Base-by-base conservation (phyloP, 2,888 invertebrate species). In the Cryptocephalus moraei region DNA sequence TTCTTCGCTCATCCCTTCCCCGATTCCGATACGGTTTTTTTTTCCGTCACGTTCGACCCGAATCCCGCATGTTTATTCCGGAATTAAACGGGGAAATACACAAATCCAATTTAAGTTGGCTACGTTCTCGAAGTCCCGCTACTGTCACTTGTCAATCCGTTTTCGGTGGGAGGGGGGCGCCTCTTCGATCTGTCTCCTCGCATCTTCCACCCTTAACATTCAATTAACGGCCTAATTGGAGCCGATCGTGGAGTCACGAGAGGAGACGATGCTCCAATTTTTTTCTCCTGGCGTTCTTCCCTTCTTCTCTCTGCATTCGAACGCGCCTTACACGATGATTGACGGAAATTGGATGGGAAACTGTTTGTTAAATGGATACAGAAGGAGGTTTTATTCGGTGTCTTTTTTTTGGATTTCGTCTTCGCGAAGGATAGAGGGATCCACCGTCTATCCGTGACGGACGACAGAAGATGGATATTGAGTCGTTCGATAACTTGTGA, bases 61-160 rank as follows among this genome's bases (percentile, higher is more conserved):
- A 36, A 12, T 36, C n/a, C 31, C 6, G 32, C 32, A 32, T 49
- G 45, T 43, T 45, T 45, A 39, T 45, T 45, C 38, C 49, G 40
- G 42, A 49, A 49, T 49, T 50, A 50, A 50, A 47, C 49, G 45
- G 32, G 47, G 50, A 65, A 62, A 66, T 31, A 42, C 61, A 63
- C 64, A 66, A 64, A 65, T 62, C 63, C 62, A 64, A 66, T 65
- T 61, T 61, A 59, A 61, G 60, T 58, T 57, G 58, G 58, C 59
- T 53, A 49, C 55, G 49, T 52, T 48, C 50, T 46, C 22, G 50
- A 49, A 52, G 52, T 53, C 55, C 54, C 57, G 57, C 59, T 56
- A 56, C 58, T 61, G 63, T 62, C 62, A 60, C 60, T 56, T 62
- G 63, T 62, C 62, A 62, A 63, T 63, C 63, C 53, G 53, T 22